Conservation (phyloP, 2,888 invertebrate species). For the Hoplodrina blanda region DNA sequence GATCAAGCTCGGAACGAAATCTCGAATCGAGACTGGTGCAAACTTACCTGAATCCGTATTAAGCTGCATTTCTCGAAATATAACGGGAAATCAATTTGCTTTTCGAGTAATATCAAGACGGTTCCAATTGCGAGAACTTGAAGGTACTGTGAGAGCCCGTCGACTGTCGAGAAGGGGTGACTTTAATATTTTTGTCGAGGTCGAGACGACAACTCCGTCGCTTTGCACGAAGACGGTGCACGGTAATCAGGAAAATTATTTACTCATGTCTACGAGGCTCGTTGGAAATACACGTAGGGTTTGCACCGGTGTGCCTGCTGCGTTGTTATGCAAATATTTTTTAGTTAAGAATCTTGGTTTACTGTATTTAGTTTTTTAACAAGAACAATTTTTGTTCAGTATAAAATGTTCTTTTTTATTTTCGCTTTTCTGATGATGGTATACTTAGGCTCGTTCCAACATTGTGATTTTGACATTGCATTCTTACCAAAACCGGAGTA, state of each 20-base stretch:
- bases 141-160: conserved; percentile 61
- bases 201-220: conserved; percentile 73
- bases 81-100: conserved; percentile 84
- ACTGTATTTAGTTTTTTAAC: not conserved
- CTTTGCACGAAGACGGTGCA: conserved; percentile 79
- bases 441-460: no score
- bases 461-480: no score
- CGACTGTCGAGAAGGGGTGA: conserved; percentile 55
- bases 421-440: no score
- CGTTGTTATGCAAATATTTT: not conserved
- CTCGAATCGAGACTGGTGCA: conserved; percentile 37
- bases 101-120: conserved; percentile 75
- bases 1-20: conserved; percentile 23
- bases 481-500: no score
- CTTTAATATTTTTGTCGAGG: conserved; percentile 87
- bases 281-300: conserved; percentile 78
- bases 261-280: conserved; percentile 86
- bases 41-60: conserved; percentile 65
- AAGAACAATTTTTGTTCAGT: no score
- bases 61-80: conserved; percentile 75
- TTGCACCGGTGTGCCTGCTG: conserved; percentile 42
- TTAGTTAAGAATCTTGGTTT: not conserved
- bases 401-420: no score
- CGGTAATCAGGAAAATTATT: conserved; percentile 90
- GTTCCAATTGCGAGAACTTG: conserved; percentile 70